Evolutionary conservation across 1,140 invertebrate species (phyloP).

Genomic region (Listronotus oregonensis): DNA sequence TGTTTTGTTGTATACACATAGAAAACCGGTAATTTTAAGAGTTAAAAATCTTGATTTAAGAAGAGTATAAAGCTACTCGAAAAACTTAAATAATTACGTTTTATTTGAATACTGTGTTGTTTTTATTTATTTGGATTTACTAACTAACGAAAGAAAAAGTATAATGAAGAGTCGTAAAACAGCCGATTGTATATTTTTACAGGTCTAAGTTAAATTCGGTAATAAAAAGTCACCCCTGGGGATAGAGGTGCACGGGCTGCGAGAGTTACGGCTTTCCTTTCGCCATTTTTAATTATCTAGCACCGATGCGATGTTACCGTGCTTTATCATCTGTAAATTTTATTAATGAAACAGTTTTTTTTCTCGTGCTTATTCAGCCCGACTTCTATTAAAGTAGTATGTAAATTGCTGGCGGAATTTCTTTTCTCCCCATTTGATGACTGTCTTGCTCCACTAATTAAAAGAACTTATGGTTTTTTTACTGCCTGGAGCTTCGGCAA

Average conservation of each 20-base stretch:
- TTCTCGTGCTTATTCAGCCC: slow-evolving; percentile 2
- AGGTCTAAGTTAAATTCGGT: slow-evolving; percentile 37
- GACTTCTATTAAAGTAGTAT: slow-evolving; percentile 41
- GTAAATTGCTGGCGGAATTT: slow-evolving; percentile 37
- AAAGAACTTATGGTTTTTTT: slow-evolving; percentile 47
- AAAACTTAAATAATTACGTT: no score
- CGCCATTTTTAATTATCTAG: slow-evolving; percentile 42
- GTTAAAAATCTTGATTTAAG: no score
- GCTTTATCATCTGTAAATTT: slow-evolving; percentile 43
- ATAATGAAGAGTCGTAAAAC: slow-evolving; percentile 18
- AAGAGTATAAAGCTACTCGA: no score
- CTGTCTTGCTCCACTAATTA: slow-evolving; percentile 41
- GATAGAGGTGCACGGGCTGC: slow-evolving; percentile 5
- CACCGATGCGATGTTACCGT: slow-evolving; percentile 30
- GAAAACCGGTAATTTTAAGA: no score
- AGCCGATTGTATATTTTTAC: slow-evolving; percentile 26
- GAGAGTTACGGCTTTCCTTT: slow-evolving; percentile 31
- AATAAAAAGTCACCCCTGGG: slow-evolving; percentile 34
- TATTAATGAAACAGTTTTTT: slow-evolving; percentile 43
- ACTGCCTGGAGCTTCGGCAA: slow-evolving; percentile 36
- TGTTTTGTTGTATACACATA: no score
- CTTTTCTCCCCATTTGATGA: slow-evolving; percentile 30
- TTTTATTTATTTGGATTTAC: slow-evolving; percentile 11
- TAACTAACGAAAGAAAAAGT: slow-evolving; percentile 2
- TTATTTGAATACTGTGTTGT: no score